phyloP scores from a whole-genome alignment of 2,113 vertebrate species.

The Tricholaema leucomelas region DNA sequence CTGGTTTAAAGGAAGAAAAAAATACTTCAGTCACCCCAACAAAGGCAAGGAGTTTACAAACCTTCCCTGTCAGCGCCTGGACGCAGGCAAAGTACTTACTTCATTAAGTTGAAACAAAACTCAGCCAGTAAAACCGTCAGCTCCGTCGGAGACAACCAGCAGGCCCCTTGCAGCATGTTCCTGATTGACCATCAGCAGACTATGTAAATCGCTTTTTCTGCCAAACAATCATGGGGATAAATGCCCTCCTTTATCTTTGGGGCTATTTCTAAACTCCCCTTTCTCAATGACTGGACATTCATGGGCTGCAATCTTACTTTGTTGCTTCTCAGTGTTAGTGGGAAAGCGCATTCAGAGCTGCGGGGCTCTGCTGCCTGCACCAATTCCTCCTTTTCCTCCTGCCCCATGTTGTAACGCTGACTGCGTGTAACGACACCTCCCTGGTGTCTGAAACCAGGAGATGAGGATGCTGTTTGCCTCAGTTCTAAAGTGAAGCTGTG shows the following conservation, averaged over 20 bases:
- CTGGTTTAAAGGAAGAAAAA: conserved; percentile 56
- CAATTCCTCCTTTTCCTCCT: background rate
- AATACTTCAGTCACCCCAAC: conserved; percentile 59
- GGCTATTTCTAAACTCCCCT: conserved; percentile 54
- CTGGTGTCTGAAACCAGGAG: background rate
- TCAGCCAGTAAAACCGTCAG: conserved; percentile 47
- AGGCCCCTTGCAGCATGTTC: conserved; percentile 49
- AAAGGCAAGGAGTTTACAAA: conserved; percentile 65
- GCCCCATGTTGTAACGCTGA: background rate
- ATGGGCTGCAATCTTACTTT: conserved; percentile 13
- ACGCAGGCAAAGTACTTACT: conserved; percentile 38
- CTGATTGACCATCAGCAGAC: conserved; percentile 55
- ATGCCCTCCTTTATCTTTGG: conserved; percentile 58
- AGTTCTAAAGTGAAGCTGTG: conserved; percentile 13
- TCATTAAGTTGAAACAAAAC: conserved; percentile 67
- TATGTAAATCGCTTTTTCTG: conserved; percentile 63
- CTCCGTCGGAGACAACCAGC: conserved; percentile 33
- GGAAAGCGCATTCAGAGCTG: background rate
- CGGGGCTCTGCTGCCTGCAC: background rate
- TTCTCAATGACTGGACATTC: conserved; percentile 34
- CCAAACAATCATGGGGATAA: conserved; percentile 51
- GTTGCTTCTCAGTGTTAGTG: background rate
- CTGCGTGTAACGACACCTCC: background rate
- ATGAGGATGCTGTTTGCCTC: background rate
- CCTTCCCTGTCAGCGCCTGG: conserved; percentile 18